Evolutionary conservation across 2,113 vertebrate genomes (phyloP).

Genomic region (Actinemys pallida): DNA sequence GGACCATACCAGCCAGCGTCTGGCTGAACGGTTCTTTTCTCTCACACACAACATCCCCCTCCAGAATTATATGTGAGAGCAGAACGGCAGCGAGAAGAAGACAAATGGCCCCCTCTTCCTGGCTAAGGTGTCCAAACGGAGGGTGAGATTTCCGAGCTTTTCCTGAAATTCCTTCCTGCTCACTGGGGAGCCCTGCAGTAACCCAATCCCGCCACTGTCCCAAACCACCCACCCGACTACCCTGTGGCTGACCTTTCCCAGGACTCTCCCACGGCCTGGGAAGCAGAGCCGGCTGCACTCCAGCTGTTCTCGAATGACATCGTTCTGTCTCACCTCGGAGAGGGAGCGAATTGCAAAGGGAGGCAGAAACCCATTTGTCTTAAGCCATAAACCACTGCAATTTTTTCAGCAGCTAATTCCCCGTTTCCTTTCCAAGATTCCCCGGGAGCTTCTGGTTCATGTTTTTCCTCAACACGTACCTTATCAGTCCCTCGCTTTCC

Average conservation of each 20-base stretch:
- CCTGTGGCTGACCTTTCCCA: not conserved
- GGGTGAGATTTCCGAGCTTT: not conserved
- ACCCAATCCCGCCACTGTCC: not conserved
- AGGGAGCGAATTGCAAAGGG: not conserved
- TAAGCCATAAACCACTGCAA: not conserved
- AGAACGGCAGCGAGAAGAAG: not conserved
- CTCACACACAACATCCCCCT: not conserved
- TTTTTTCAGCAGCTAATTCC: slow-evolving; percentile 61
- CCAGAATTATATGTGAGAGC: not conserved
- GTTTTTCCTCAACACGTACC: slow-evolving; percentile 55
- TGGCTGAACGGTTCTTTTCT: not conserved
- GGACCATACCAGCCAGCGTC: not conserved
- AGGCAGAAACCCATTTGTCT: not conserved
- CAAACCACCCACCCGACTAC: not conserved
- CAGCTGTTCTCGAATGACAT: not conserved
- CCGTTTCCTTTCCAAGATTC: slow-evolving; percentile 73
- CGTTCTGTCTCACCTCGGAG: not conserved
- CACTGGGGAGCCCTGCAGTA: not conserved
- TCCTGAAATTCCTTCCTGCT: not conserved
- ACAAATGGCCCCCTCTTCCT: not conserved
- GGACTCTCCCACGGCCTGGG: not conserved
- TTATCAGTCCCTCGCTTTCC: slow-evolving; percentile 51
- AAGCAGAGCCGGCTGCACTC: not conserved
- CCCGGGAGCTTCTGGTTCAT: slow-evolving; percentile 69
- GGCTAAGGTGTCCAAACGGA: not conserved